phyloP scores from a whole-genome alignment of 2,888 invertebrate species.

The Fabriciana adippe region DNA sequence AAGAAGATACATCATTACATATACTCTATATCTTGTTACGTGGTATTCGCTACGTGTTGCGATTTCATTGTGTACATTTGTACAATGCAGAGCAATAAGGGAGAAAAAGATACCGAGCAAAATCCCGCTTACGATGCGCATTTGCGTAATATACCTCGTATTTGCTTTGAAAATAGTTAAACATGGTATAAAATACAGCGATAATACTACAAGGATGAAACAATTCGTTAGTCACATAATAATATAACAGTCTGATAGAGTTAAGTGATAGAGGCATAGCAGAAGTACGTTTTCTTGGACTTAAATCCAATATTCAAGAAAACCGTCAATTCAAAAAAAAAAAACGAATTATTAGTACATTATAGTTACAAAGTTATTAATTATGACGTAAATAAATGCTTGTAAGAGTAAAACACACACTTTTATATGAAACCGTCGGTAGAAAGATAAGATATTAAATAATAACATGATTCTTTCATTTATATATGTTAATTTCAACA shows the following conservation, averaged over 20 bases:
- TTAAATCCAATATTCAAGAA: too few species aligned
- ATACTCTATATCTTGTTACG: not conserved
- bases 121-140: conserved; percentile 11
- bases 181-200: conserved; percentile 3
- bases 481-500: not conserved
- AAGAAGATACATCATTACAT: not conserved
- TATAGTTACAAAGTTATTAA: too few species aligned
- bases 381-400: too few species aligned
- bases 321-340: too few species aligned
- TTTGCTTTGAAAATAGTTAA: conserved; percentile 11
- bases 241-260: too few species aligned
- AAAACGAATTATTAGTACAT: too few species aligned
- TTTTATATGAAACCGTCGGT: too few species aligned
- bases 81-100: conserved; percentile 9
- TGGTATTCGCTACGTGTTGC: not conserved
- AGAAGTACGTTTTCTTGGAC: too few species aligned
- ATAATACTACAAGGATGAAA: conserved; percentile 13
- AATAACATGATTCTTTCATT: too few species aligned
- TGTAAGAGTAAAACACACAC: too few species aligned
- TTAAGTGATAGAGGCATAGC: too few species aligned
- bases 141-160: conserved; percentile 8
- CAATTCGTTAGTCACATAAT: conserved; percentile 2
- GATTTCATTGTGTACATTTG: conserved; percentile 8
- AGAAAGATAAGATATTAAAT: too few species aligned
- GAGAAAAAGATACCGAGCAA: conserved; percentile 1